Evolutionary conservation across 2,797 vertebrate species (phyloP).

Genomic region (Morelia viridis): DNA sequence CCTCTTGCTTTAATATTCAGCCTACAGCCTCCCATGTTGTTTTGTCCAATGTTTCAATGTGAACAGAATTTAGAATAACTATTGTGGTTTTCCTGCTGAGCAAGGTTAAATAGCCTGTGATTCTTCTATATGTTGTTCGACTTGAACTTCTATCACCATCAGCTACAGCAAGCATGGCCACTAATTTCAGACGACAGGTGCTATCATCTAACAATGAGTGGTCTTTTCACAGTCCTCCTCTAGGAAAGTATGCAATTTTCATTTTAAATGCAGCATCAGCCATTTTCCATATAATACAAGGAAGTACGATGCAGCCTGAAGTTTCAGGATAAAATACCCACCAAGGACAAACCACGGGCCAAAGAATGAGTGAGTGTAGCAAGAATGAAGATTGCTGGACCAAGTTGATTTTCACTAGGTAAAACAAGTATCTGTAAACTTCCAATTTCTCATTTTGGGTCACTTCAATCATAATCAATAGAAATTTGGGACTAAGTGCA

Average conservation of each 20-base stretch:
- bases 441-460: neutral
- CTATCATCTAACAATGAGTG: neutral
- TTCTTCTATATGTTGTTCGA: neutral
- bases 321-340: neutral
- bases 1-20: neutral
- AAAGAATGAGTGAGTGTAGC: neutral
- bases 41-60: neutral
- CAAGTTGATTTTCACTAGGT: neutral
- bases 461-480: neutral
- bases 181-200: neutral
- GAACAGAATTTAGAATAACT: neutral
- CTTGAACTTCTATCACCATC: neutral
- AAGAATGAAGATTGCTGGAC: neutral
- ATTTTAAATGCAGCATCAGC: neutral
- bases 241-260: neutral
- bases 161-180: neutral
- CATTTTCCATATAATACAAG: neutral
- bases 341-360: neutral
- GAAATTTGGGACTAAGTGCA: neutral
- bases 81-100: neutral
- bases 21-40: neutral
- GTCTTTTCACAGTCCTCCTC: neutral
- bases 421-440: too few relatives aligned
- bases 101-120: neutral
- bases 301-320: neutral